phyloP scores from a whole-genome alignment of 2,888 invertebrate genomes.

The Megamerina dolium region DNA sequence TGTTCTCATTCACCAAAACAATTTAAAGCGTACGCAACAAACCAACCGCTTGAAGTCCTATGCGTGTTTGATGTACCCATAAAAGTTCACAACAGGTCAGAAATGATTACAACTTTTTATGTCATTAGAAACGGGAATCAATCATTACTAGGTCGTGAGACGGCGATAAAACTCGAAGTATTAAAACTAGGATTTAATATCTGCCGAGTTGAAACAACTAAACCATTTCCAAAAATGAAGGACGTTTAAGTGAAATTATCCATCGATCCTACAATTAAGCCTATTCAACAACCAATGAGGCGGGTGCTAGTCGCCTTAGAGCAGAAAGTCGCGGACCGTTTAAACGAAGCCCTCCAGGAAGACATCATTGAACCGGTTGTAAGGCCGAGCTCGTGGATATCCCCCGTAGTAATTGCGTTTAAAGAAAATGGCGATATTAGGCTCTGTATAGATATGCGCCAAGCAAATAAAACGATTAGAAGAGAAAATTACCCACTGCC shows the following conservation, averaged over 20 bases:
- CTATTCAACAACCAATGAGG: slow-evolving; percentile 32
- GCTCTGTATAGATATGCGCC: slow-evolving; percentile 11
- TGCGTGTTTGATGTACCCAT: background rate
- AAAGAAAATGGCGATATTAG: slow-evolving; percentile 14
- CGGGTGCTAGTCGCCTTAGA: slow-evolving; percentile 33
- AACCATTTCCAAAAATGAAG: slow-evolving; percentile 26
- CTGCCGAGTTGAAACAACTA: slow-evolving; percentile 3
- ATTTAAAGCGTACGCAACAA: slow-evolving; percentile 13
- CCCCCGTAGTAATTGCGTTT: slow-evolving; percentile 11
- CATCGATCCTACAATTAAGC: slow-evolving; percentile 18
- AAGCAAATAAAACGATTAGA: slow-evolving; percentile 10
- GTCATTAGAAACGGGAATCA: slow-evolving; percentile 16
- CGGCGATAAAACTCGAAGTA: slow-evolving; percentile 15
- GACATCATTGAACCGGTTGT: slow-evolving; percentile 10
- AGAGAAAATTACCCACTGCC: slow-evolving; percentile 23
- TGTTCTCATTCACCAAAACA: slow-evolving; percentile 7
- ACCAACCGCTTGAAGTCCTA: slow-evolving; percentile 2
- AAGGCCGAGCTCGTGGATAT: slow-evolving; percentile 9
- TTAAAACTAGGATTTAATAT: slow-evolving; percentile 10
- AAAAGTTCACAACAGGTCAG: too few species aligned
- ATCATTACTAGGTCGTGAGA: slow-evolving; percentile 11
- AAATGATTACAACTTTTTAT: too few species aligned
- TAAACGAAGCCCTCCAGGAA: slow-evolving; percentile 20
- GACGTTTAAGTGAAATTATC: slow-evolving; percentile 20
- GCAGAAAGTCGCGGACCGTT: slow-evolving; percentile 11